Evolutionary conservation across 1,140 invertebrate species (phyloP).

Genomic region (Amyelois transitella): DNA sequence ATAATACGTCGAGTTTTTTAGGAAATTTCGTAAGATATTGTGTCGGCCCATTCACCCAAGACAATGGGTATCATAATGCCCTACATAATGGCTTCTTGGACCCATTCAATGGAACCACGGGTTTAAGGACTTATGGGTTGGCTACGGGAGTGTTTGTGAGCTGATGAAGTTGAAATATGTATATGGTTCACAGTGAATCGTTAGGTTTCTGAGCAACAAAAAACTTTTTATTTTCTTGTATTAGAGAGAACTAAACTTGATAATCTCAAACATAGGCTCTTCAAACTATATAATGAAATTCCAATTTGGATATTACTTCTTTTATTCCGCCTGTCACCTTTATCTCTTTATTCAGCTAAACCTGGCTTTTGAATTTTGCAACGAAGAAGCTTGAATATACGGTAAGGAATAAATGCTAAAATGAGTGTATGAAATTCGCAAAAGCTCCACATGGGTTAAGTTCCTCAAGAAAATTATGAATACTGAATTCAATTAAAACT

Average conservation of each 20-base stretch:
- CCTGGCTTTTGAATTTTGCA: too few relatives aligned
- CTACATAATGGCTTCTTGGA: conserved; percentile 65
- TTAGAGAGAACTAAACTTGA: too few relatives aligned
- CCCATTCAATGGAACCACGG: conserved; percentile 60
- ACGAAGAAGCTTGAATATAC: too few relatives aligned
- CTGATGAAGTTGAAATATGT: conserved; percentile 36
- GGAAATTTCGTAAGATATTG: conserved; percentile 68
- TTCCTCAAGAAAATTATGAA: neutral
- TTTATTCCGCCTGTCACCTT: too few relatives aligned
- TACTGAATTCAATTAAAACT: neutral
- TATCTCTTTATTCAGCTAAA: too few relatives aligned
- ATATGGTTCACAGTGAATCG: conserved; percentile 43
- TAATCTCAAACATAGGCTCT: too few relatives aligned
- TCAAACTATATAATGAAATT: too few relatives aligned
- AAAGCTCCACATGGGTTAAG: too few relatives aligned
- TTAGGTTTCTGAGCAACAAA: conserved; percentile 44
- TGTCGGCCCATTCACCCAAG: conserved; percentile 58
- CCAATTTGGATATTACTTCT: too few relatives aligned
- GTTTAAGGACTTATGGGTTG: conserved; percentile 16
- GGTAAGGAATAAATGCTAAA: too few relatives aligned
- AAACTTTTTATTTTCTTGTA: too few relatives aligned
- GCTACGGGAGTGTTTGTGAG: conserved; percentile 34
- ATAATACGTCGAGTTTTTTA: conserved; percentile 62
- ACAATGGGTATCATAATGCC: conserved; percentile 67
- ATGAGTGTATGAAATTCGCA: too few relatives aligned